Evolutionary conservation across 1,140 invertebrate genomes (phyloP).

Genomic region (Ectropis grisescens): DNA sequence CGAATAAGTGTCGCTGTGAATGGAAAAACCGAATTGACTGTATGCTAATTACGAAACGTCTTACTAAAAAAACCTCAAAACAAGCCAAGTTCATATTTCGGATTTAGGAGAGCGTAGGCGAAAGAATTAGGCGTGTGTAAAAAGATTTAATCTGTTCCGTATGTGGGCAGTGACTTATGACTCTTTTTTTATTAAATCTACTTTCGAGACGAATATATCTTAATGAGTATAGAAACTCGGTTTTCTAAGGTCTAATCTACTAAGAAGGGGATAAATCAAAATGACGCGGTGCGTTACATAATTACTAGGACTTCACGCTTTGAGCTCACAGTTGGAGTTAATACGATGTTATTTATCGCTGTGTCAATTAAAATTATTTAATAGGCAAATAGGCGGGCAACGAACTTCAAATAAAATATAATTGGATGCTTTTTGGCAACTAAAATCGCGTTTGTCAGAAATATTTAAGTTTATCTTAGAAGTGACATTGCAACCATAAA

Average conservation of each 20-base stretch:
- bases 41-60: slow-evolving; percentile 49
- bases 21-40: slow-evolving; percentile 36
- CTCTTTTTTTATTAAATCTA: slow-evolving; percentile 43
- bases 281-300: slow-evolving; percentile 24
- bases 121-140: slow-evolving; percentile 45
- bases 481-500: no score
- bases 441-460: no score
- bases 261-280: slow-evolving; percentile 28
- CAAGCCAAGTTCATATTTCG: slow-evolving; percentile 38
- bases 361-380: slow-evolving; percentile 11
- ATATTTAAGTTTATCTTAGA: no score
- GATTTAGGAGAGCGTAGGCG: slow-evolving; percentile 57
- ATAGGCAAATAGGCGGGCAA: slow-evolving; percentile 2
- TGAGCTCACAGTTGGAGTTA: slow-evolving; percentile 21
- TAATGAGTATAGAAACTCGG: slow-evolving; percentile 30
- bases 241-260: slow-evolving; percentile 1
- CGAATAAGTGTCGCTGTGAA: slow-evolving; percentile 42
- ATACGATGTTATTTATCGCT: slow-evolving; percentile 13
- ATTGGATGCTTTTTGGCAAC: no score
- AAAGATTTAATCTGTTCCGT: slow-evolving; percentile 52
- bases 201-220: slow-evolving; percentile 31
- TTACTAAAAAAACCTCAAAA: slow-evolving; percentile 12
- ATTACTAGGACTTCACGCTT: slow-evolving; percentile 34
- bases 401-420: no score
- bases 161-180: slow-evolving; percentile 49